Evolutionary conservation across 2,797 vertebrate genomes (phyloP), one percentile per base, ranked within the genome.

Genomic region (Chaenodraco wilsoni): DNA sequence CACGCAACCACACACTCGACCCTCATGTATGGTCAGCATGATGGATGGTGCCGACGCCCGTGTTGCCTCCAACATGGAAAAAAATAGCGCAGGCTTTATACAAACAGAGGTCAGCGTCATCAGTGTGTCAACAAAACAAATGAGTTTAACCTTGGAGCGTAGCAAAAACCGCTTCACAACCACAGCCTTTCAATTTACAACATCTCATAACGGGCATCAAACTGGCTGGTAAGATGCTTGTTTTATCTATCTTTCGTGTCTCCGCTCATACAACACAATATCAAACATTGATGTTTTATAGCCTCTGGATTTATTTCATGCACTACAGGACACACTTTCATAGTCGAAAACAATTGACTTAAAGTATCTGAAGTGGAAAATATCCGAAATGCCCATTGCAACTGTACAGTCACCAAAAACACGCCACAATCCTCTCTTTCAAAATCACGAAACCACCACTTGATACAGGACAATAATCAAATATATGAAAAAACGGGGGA

Each of bases 101-200:
- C 86, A 90, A 84, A 77, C 72, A 74, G 78, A 86, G 88, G 88
- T 85, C 87, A 77, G 74, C 56, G 21, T 86, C 84, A 82, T 82
- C 88, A 72, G 52, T 12, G 76, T 82, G 84, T 71, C 82, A 80
- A 87, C 76, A 82, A 84, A 90, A 89, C 84, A 87, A 90, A 90
- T 75, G 70, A 83, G 79, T 90, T 84, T 79, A 82, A 91, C 91
- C 91, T 90, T 89, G 88, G 66, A 77, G 68, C 31, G 13, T 14
- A 55, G 60, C 61, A 65, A 72, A 65, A 59, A 44, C 65, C 57
- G n/a, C 71, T 78, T 84, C 68, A 70, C 69, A 68, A 70, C 68
- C 87, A 65, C 52, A 49, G 44, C 62, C 49, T 60, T 74, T 57
- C 57, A 43, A 44, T 27, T 48, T 52, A 10, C 69, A 67, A 63